Conservation (phyloP, 2,888 invertebrate species). For the Drosophila anceps region DNA sequence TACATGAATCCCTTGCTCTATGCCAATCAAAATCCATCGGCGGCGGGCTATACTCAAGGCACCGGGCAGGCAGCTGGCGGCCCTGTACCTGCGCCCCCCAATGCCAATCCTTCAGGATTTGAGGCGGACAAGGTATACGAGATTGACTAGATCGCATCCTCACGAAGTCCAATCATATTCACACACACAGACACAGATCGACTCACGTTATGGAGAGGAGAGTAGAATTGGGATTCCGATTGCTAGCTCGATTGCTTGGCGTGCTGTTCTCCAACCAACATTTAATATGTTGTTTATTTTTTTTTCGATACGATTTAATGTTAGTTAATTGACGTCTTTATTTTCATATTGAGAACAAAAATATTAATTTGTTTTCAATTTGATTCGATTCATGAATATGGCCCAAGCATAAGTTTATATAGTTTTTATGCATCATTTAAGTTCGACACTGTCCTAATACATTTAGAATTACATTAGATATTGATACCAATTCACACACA, state of each 20-base stretch:
- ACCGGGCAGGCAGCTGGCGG: slow-evolving; percentile 41
- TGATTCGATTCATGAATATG: slow-evolving; percentile 43
- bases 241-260: neutral
- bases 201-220: slow-evolving; percentile 15
- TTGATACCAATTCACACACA: slow-evolving; percentile 30
- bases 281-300: slow-evolving; percentile 28
- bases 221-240: slow-evolving; percentile 3
- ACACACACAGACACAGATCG: slow-evolving; percentile 33
- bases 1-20: slow-evolving; percentile 84
- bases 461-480: slow-evolving; percentile 68
- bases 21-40: slow-evolving; percentile 82
- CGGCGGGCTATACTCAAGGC: slow-evolving; percentile 79
- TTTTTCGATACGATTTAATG: slow-evolving; percentile 40
- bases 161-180: slow-evolving; percentile 10
- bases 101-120: slow-evolving; percentile 63
- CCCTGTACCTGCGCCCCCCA: slow-evolving; percentile 25
- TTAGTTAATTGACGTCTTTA: slow-evolving; percentile 45
- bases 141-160: slow-evolving; percentile 70
- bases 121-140: slow-evolving; percentile 82
- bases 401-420: slow-evolving; percentile 53
- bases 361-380: slow-evolving; percentile 37
- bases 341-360: slow-evolving; percentile 35
- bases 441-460: slow-evolving; percentile 69
- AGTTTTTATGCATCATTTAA: slow-evolving; percentile 52
- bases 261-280: slow-evolving; percentile 26